phyloP scores from a whole-genome alignment of 2,888 invertebrate species.

The Parthenolecanium corni region DNA sequence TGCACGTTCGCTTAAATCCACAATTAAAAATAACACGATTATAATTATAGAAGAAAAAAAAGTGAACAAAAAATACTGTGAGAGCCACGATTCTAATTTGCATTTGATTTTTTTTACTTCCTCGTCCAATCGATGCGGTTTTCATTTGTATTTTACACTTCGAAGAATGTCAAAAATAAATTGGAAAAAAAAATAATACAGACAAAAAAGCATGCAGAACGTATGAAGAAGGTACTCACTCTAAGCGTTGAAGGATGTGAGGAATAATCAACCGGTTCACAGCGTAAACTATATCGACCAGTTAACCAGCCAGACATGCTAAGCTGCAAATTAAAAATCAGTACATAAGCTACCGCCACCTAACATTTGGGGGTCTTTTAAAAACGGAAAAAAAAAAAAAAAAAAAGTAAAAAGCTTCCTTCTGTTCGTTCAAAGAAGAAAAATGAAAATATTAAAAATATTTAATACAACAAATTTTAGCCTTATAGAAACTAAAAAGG shows the following conservation, averaged over 20 bases:
- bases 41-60: no score
- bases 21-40: no score
- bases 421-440: not conserved
- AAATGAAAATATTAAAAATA: not conserved
- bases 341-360: conserved; percentile 27
- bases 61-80: no score
- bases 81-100: no score
- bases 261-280: conserved; percentile 94
- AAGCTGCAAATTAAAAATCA: conserved; percentile 58
- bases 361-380: conserved; percentile 6
- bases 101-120: no score
- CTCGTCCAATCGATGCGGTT: no score
- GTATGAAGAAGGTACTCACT: conserved; percentile 51
- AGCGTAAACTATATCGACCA: conserved; percentile 86
- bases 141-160: not conserved
- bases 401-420: conserved; percentile 6
- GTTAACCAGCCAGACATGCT: conserved; percentile 86
- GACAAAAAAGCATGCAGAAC: conserved; percentile 28
- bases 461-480: not conserved
- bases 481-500: no score
- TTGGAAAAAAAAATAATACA: conserved; percentile 11
- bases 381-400: not conserved
- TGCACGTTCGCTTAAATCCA: no score
- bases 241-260: conserved; percentile 78
- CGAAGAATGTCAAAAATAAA: not conserved